Conservation (phyloP, 92 coral and sea anemone species). For the Isaurus tuberculatus region DNA sequence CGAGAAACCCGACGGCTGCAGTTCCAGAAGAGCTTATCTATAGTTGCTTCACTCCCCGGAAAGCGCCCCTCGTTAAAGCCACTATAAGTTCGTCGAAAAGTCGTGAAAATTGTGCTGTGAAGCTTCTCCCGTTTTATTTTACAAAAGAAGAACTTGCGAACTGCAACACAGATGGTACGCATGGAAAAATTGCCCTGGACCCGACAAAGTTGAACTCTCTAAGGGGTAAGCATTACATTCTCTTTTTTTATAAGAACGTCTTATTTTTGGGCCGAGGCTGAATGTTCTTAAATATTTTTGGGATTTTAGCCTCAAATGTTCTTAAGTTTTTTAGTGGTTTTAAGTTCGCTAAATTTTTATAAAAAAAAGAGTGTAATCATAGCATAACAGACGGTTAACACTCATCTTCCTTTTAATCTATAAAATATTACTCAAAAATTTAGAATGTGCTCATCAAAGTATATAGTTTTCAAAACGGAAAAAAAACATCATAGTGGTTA, state of each 20-base stretch:
- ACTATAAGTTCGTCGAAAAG: not conserved
- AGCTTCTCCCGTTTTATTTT: conserved; percentile 8
- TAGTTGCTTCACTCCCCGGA: not conserved
- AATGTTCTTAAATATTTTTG: no score
- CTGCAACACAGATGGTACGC: conserved; percentile 15
- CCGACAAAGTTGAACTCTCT: conserved; percentile 8
- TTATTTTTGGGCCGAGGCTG: no score
- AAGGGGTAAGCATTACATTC: no score
- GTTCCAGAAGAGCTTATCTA: not conserved
- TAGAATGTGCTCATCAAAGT: not conserved
- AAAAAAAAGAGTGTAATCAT: no score
- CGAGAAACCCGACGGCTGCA: no score
- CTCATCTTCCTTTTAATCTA: not conserved
- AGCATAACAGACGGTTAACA: not conserved
- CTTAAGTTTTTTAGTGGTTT: no score
- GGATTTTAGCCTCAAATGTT: no score
- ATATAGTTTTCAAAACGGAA: no score
- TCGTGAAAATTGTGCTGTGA: not conserved
- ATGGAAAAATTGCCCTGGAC: conserved; percentile 1
- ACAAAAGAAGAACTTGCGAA: not conserved
- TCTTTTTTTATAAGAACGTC: no score
- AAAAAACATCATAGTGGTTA: no score
- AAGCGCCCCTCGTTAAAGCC: not conserved
- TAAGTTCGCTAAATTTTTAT: no score
- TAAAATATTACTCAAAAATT: not conserved